Conservation (phyloP, 2,888 invertebrate genomes). For the Vesta saturnalis region DNA sequence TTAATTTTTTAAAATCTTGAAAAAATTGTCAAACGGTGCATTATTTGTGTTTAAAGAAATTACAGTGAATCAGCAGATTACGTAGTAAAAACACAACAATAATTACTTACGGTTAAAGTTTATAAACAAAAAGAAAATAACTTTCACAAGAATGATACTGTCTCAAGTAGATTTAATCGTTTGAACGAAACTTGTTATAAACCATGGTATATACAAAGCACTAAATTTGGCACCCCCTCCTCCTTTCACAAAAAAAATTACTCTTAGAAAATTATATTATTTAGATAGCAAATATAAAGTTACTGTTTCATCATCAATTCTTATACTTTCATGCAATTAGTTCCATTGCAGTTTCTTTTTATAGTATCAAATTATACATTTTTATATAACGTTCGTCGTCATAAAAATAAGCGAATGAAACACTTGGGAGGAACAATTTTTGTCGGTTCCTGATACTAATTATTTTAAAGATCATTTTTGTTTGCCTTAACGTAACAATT, state of each 20-base stretch:
- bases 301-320: constrained; percentile 9
- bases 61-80: too few relatives aligned
- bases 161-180: background rate
- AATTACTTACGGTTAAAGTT: background rate
- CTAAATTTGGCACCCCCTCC: constrained; percentile 7
- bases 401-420: too few relatives aligned
- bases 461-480: too few relatives aligned
- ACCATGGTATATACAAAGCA: background rate
- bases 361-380: background rate
- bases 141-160: background rate
- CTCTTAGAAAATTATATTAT: background rate
- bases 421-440: too few relatives aligned
- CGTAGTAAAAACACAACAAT: background rate
- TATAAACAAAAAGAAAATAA: background rate
- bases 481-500: too few relatives aligned
- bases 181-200: constrained; percentile 11
- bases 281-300: background rate
- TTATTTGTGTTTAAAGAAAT: background rate
- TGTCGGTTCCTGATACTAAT: too few relatives aligned
- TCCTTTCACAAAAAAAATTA: background rate
- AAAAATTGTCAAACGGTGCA: constrained; percentile 2
- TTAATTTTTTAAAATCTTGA: too few relatives aligned
- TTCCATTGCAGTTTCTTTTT: background rate
- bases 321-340: constrained; percentile 9
- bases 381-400: background rate